Conservation (phyloP, 2,888 invertebrate species). For the Drosophila atroscutellata region DNA sequence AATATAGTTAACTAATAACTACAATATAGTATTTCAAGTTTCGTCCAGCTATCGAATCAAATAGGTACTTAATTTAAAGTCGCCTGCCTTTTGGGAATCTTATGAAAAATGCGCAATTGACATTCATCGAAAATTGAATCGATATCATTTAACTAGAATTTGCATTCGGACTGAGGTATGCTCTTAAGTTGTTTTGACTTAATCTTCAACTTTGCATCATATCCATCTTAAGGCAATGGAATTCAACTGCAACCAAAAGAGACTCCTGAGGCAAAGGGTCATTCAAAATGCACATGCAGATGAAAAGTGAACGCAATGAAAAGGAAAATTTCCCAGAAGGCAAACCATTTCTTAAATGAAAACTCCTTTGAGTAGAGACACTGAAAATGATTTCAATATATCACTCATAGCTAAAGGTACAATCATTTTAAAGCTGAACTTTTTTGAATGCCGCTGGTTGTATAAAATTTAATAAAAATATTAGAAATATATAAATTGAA, state of each 20-base stretch:
- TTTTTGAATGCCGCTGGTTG: not conserved
- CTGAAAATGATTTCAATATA: not conserved
- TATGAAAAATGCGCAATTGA: not conserved
- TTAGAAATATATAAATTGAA: not conserved
- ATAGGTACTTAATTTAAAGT: not conserved
- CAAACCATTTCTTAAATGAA: constrained; percentile 47
- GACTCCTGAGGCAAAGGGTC: constrained; percentile 20
- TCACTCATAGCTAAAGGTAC: not conserved
- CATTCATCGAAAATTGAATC: not conserved
- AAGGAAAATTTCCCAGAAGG: constrained; percentile 50
- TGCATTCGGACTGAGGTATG: not conserved
- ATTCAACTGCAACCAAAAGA: not conserved
- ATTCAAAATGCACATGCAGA: constrained; percentile 46
- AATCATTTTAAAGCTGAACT: not conserved
- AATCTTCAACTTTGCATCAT: not conserved
- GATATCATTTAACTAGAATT: not conserved
- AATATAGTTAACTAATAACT: not conserved
- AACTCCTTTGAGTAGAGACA: constrained; percentile 6
- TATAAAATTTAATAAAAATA: not conserved
- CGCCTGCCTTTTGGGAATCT: not conserved
- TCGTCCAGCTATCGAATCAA: too few relatives aligned
- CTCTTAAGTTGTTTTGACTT: not conserved
- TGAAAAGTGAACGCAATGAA: constrained; percentile 16
- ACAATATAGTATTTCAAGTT: too few relatives aligned
- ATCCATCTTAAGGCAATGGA: not conserved